Conservation (phyloP, 2,888 invertebrate species). For the Sipha maydis region DNA sequence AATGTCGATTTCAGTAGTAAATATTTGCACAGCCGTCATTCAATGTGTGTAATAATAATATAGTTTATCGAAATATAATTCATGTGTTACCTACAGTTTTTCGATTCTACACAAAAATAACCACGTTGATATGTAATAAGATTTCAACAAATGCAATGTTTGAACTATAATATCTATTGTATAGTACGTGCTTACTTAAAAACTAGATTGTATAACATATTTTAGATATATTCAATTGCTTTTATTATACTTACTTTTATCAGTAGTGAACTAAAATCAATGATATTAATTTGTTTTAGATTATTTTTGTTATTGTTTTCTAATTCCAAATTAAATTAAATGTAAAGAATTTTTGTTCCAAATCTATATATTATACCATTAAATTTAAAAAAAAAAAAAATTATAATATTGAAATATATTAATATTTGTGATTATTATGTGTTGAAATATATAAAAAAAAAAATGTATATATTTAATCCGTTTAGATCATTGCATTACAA, state of each 20-base stretch:
- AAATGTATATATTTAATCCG: background rate
- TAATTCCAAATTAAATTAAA: background rate
- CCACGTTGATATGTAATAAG: background rate
- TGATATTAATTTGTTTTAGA: background rate
- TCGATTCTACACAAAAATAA: background rate
- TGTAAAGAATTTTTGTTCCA: constrained; percentile 4
- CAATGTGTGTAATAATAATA: too few species aligned
- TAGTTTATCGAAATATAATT: background rate
- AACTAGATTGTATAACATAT: background rate
- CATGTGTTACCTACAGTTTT: background rate
- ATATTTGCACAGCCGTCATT: background rate
- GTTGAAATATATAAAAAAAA: constrained; percentile 38
- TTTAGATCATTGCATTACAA: background rate
- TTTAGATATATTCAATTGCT: background rate
- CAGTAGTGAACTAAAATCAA: background rate
- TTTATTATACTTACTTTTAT: background rate
- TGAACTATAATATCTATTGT: background rate
- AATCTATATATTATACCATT: background rate
- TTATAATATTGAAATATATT: background rate
- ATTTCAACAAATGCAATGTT: background rate
- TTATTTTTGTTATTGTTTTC: background rate
- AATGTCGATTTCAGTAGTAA: background rate
- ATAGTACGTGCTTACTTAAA: background rate
- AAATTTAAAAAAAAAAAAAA: background rate
- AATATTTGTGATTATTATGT: constrained; percentile 9